Conservation (phyloP, 2,113 vertebrate genomes). For the Trogon melanurus region DNA sequence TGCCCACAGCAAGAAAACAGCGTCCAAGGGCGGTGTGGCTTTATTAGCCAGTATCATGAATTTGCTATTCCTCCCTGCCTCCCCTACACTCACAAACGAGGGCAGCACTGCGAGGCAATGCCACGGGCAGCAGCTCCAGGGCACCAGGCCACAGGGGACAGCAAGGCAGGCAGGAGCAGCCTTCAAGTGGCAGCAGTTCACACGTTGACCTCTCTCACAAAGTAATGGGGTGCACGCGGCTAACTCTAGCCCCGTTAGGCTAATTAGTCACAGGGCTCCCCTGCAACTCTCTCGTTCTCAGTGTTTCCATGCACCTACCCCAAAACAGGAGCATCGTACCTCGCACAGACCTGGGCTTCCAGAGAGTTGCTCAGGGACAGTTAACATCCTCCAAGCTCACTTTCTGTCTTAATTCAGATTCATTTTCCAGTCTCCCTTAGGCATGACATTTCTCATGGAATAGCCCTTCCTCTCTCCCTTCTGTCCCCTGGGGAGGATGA, state of each 20-base stretch:
- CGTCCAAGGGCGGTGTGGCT: neutral
- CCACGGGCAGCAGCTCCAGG: neutral
- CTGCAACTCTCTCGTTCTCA: neutral
- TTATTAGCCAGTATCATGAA: neutral
- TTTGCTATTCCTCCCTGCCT: neutral
- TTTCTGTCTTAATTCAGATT: neutral
- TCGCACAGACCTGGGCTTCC: neutral
- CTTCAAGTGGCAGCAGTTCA: rapidly evolving
- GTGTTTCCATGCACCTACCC: neutral
- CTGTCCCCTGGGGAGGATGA: rapidly evolving
- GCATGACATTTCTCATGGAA: neutral
- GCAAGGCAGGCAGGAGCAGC: neutral
- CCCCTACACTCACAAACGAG: too few species aligned
- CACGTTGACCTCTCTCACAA: rapidly evolving
- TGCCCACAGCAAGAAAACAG: neutral
- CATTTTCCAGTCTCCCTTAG: neutral
- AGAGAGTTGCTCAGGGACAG: neutral
- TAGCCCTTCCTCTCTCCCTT: neutral
- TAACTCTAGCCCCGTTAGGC: neutral
- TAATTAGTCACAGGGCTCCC: neutral
- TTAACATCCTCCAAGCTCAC: neutral
- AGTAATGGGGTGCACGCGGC: rapidly evolving
- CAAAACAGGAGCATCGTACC: neutral
- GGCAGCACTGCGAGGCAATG: rapidly evolving
- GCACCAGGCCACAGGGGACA: rapidly evolving